These are phyloP conservation scores for Coccyzus lansbergi DNA, from an alignment of 2,797 vertebrate species.

Conservation along the genomic window DNA sequence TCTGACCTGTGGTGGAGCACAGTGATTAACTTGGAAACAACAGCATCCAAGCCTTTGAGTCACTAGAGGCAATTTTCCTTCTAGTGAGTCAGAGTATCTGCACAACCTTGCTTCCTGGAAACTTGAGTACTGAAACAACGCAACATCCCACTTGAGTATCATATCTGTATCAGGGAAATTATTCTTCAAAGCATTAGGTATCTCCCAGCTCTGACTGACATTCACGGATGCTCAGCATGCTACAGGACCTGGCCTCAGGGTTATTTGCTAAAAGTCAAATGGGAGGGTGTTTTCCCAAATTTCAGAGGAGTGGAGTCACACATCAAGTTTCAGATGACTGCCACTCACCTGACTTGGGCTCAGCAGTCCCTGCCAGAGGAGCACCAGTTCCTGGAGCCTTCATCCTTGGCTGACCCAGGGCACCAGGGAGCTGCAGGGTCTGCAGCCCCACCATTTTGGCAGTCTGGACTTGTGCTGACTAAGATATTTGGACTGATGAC, in stretches of 20 bases:
- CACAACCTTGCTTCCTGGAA: constrained; percentile 27
- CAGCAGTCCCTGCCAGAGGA: background rate
- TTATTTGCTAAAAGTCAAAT: background rate
- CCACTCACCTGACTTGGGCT: background rate
- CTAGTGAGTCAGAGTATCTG: constrained; percentile 43
- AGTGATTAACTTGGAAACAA: constrained; percentile 3
- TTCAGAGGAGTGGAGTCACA: background rate
- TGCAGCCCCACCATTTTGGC: background rate
- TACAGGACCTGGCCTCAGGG: background rate
- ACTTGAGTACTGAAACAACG: background rate
- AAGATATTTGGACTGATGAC: fast-evolving
- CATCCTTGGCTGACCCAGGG: background rate
- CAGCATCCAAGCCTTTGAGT: constrained; percentile 28
- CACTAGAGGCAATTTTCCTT: constrained; percentile 8
- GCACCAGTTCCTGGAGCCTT: background rate
- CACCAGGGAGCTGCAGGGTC: background rate
- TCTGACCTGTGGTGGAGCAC: background rate
- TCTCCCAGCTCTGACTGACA: background rate
- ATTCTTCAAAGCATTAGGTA: background rate
- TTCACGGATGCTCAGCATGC: background rate
- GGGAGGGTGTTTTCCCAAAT: background rate
- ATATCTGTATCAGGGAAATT: background rate
- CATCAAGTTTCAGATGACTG: background rate
- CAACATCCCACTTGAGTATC: background rate
- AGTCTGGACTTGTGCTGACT: background rate